Evolutionary conservation across 2,888 invertebrate species (phyloP), one percentile per base, ranked within the genome.

Genomic region (Patella ulyssiponensis): DNA sequence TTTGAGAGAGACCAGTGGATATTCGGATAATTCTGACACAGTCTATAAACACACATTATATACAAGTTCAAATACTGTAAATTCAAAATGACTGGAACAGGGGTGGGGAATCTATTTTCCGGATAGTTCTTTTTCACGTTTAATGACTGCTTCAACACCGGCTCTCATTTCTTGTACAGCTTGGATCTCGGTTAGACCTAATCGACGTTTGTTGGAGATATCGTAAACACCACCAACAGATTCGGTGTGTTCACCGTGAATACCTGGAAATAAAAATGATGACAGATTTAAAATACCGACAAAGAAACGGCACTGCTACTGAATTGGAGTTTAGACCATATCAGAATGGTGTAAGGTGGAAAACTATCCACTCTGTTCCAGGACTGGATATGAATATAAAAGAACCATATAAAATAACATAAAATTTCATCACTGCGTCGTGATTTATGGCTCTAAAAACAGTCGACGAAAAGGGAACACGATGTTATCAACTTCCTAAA

Each of bases 191-290:
- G 87, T 86, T 75, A 86, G 81, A 11, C 89, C 89, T n/a, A 89
- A 84, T 23, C 89, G 83, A 51, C 87, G 83, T 83, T 87, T 85
- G 85, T 89, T 89, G 72, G 88, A 88, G 80, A 89, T 84, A 78
- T 89, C 89, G 79, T 86, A 89, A 44, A 87, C 86, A 9, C 89
- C 89, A 4, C 86, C 88, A n/a, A 83, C 86, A 69, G 86, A 85
- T 79, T 87, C 88, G 9, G 89, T 88, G 83, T 89, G 88, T 69
- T 88, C 89, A 20, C 89, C 89, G 71, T 86, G 84, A 69, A 86
- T 85, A 76, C 88, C 87, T 84, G 81, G 81, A 11, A 73, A 54
- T 11, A 54, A 73, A 3, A 51, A 12, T 54, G 17, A n/a, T 15
- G n/a, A 64, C 23, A 64, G 3, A 12, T 9, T 64, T 64, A 17